Base-by-base conservation (phyloP, 2,113 vertebrate genomes). In the Hippopotamus amphibius region DNA sequence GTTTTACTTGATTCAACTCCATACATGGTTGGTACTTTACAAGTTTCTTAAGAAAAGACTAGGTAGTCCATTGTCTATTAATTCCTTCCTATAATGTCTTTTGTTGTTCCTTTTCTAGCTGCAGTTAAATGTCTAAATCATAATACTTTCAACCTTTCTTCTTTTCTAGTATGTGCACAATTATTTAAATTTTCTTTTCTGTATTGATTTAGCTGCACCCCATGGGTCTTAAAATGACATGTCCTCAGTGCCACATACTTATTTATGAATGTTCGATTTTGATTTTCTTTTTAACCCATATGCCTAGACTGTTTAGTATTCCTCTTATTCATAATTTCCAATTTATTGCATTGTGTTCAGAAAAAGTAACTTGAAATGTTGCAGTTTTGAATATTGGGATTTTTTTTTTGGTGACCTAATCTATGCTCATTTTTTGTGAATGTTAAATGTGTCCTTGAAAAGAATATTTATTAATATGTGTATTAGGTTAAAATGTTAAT, bases 1-100 rank as follows among this genome's bases (percentile, higher is more conserved):
- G 94, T 91, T 88, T 97, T 96, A 96, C 96, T 98, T 98, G 97
- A 96, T 97, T 88, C 79, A 97, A 77, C 81, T 94, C 71, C 98
- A 77, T 80, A 96, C n/a, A 76, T 93, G 55, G 69, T 92, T 95
- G 94, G 89, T 96, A 96, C 95, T 95, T 94, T 90, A 86, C 30
- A 91, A 91, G 33, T 97, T 96, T 97, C 71, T 83, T 74, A 89
- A 86, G 85, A 69, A 88, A 87, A 96, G 57, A 80, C 50, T 53
- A 84, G 28, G 24, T 96, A 53, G 85, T 97, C 88, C 30, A 22
- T 77, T 69, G 11, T 69, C 28, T 74, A 33, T 88, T 63, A 94
- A 76, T 92, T 24, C 4, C 33, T 79, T 69, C 17, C 43, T 95
- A 16, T 57, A 37, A 0, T 33, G 17, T 79, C 46, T 30, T 83